Conservation (phyloP, 2,113 vertebrate species). For the Phrynocephalus versicolor region DNA sequence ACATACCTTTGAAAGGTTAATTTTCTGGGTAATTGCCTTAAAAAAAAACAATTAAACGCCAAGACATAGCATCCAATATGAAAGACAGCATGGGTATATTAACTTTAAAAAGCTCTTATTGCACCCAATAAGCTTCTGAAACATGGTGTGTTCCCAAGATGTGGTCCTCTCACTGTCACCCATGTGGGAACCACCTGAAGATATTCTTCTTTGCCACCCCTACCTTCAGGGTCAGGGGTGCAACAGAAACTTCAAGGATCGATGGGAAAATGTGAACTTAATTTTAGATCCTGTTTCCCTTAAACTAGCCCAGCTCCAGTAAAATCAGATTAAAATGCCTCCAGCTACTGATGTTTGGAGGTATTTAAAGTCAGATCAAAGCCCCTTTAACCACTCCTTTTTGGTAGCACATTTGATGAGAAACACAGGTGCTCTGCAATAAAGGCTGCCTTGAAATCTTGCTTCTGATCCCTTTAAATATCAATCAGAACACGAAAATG, state of each 20-base stretch:
- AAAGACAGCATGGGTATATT: background rate
- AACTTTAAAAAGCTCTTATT: background rate
- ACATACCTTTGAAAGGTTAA: slow-evolving; percentile 12
- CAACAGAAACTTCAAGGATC: slow-evolving; percentile 14
- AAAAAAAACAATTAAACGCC: background rate
- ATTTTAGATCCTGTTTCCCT: slow-evolving; percentile 66
- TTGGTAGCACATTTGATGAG: slow-evolving; percentile 72
- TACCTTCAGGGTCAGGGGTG: slow-evolving; percentile 2
- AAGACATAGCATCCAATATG: background rate
- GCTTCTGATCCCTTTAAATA: slow-evolving; percentile 61
- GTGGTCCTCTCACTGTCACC: background rate
- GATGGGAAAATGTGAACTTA: slow-evolving; percentile 64
- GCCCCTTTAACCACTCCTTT: slow-evolving; percentile 60
- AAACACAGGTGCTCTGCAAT: slow-evolving; percentile 71
- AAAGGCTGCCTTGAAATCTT: slow-evolving; percentile 57
- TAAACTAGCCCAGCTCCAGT: slow-evolving; percentile 63
- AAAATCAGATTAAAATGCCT: slow-evolving; percentile 75
- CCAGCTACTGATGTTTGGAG: slow-evolving; percentile 67
- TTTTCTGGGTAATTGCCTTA: slow-evolving; percentile 32
- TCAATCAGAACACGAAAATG: slow-evolving; percentile 49
- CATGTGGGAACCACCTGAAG: background rate
- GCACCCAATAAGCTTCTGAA: background rate
- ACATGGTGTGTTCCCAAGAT: background rate
- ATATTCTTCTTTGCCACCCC: slow-evolving; percentile 14
- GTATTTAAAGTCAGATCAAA: slow-evolving; percentile 76